phyloP scores from a whole-genome alignment of 2,797 vertebrate genomes.

The Sebastes oblongus region DNA sequence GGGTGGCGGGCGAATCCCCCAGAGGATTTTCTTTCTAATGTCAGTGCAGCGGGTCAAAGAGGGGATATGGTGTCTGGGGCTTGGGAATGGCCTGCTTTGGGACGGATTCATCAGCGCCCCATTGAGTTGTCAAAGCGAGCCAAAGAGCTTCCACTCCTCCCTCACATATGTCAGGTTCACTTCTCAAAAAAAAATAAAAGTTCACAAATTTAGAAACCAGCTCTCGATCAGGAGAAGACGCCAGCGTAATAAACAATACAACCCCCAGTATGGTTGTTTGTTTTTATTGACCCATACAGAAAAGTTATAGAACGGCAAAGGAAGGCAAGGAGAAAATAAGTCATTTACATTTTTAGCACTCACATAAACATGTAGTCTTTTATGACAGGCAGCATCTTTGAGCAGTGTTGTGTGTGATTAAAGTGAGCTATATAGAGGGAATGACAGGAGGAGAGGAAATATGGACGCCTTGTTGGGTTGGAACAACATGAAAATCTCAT shows the following conservation, averaged over 20 bases:
- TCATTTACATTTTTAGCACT: conserved; percentile 41
- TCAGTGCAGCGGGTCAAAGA: conserved; percentile 71
- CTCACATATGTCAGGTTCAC: conserved; percentile 68
- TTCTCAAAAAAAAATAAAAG: conserved; percentile 19
- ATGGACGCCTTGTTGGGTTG: conserved; percentile 38
- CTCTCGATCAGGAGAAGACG: neutral
- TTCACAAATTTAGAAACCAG: conserved; percentile 43
- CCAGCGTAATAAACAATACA: conserved; percentile 23
- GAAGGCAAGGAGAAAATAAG: conserved; percentile 8
- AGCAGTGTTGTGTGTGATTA: conserved; percentile 42
- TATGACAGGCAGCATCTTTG: conserved; percentile 20
- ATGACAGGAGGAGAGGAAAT: conserved; percentile 46
- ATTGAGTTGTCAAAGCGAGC: conserved; percentile 77
- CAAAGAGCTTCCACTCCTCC: conserved; percentile 71
- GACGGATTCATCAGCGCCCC: conserved; percentile 75
- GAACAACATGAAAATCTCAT: conserved; percentile 53
- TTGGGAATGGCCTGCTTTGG: conserved; percentile 71
- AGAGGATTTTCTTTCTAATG: conserved; percentile 75
- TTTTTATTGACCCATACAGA: conserved; percentile 23
- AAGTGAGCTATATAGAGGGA: conserved; percentile 32
- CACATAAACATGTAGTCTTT: conserved; percentile 26
- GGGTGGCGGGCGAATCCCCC: conserved; percentile 62
- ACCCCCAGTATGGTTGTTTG: neutral
- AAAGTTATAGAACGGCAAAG: conserved; percentile 8
- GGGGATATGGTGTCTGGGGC: conserved; percentile 76